These are phyloP conservation scores for Polydrusus cervinus DNA, from an alignment of 2,888 invertebrate species.

Conservation along the genomic window DNA sequence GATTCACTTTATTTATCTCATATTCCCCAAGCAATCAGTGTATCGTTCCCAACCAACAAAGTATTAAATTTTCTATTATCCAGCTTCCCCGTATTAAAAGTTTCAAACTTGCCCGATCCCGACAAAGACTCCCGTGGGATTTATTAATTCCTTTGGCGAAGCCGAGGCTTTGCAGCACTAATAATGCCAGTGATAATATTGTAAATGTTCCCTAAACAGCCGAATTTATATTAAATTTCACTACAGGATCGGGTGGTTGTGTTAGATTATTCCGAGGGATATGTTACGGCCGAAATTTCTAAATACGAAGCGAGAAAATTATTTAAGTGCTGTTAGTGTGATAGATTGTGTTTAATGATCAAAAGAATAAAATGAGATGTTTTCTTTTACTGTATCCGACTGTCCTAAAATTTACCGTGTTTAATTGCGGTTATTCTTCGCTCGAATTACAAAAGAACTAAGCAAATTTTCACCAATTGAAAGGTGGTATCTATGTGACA, in stretches of 20 bases:
- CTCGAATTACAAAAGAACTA: too few species aligned
- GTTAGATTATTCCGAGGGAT: background rate
- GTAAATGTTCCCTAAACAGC: slow-evolving; percentile 23
- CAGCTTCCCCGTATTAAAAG: slow-evolving; percentile 45
- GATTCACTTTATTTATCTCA: slow-evolving; percentile 9
- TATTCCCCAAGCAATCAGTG: slow-evolving; percentile 46
- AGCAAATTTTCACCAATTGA: too few species aligned
- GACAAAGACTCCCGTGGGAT: slow-evolving; percentile 46
- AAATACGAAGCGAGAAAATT: too few species aligned
- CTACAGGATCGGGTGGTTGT: background rate
- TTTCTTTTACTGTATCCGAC: too few species aligned
- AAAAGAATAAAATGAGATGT: too few species aligned
- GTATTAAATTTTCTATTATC: slow-evolving; percentile 51
- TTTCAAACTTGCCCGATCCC: slow-evolving; percentile 44
- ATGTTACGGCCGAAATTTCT: background rate
- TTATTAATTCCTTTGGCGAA: slow-evolving; percentile 42
- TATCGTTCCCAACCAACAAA: slow-evolving; percentile 32
- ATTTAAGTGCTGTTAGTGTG: too few species aligned
- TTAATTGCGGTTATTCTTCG: too few species aligned
- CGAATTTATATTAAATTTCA: slow-evolving; percentile 25
- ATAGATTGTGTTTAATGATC: too few species aligned
- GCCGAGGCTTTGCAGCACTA: slow-evolving; percentile 18
- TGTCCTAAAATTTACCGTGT: too few species aligned
- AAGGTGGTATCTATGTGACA: too few species aligned
- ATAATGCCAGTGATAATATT: slow-evolving; percentile 29